Base-by-base conservation (phyloP, 2,797 vertebrate species). In the Carcharodon carcharias region DNA sequence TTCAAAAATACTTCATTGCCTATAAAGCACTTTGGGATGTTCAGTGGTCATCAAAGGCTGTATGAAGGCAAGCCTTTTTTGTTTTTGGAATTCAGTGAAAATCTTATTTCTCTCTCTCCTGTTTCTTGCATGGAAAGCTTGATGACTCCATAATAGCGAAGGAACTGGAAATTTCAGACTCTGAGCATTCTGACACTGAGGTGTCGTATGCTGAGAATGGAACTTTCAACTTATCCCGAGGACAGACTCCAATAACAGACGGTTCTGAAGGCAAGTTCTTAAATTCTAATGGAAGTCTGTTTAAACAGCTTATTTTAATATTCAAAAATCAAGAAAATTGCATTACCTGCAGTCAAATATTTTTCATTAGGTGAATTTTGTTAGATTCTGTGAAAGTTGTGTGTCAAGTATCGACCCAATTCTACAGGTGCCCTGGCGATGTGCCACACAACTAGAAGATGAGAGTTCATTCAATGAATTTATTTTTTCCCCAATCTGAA, bases 141-240 rank as follows among this genome's bases (percentile, higher is more conserved):
- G 99, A 99, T 96, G 99, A 99, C 96, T 98, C 98, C 0, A 0
- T 97, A 8, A 98, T 98, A 0, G 99, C 99, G 23, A 99, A 98
- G 97, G 99, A 99, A 96, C 97, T 99, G 50, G 98, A 98, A 1
- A 97, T 99, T 97, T 99, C 99, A 0, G 99, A 99, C 97, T 99
- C 99, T 0, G 99, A 99, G 96, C 99, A 99, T 97, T 99, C 99
- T 0, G 99, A 99, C 56, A 98, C 98, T 35, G 99, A 99, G 96
- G 98, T 99, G 95, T 99, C 99, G 96, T 99, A 98, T 97, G 99
- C 99, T 31, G 99, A 99, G 82, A 99, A 99, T 0, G 99, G 99
- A 31, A 99, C 99, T 0, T 99, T 99, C 97, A 99, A 99, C 97
- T 98, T 99, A 35, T 99, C 99, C 0, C 98, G 99, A 58, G 99